These are phyloP conservation scores for Calidris pugnax DNA, from an alignment of 2,113 vertebrate genomes.

Conservation along the genomic window DNA sequence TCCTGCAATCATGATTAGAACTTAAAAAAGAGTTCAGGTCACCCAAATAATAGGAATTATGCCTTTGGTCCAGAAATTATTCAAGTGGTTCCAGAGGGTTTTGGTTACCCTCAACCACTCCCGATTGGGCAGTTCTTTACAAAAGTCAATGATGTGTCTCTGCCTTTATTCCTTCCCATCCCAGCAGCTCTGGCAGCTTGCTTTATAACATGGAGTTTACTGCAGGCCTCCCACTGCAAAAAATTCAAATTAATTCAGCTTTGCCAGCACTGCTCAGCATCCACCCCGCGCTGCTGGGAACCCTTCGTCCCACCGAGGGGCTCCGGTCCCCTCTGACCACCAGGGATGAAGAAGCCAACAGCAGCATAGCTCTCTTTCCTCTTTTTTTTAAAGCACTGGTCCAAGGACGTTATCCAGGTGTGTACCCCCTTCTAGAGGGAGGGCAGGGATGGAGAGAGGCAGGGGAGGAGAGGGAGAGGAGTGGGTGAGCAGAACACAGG, in stretches of 20 bases:
- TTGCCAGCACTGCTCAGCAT: not conserved
- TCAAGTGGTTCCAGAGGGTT: not conserved
- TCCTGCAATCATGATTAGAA: not conserved
- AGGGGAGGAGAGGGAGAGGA: not conserved
- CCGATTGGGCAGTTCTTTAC: not conserved
- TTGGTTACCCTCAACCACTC: not conserved
- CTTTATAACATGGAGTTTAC: not conserved
- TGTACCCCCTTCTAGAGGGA: not conserved
- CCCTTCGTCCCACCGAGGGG: not conserved
- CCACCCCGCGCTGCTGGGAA: not conserved
- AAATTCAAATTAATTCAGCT: not conserved
- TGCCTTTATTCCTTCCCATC: not conserved
- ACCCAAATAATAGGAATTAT: not conserved
- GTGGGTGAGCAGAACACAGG: not conserved
- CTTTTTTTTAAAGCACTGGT: not conserved
- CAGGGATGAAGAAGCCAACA: accelerated
- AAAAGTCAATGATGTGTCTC: not conserved
- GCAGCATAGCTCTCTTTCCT: not conserved
- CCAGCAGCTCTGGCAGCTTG: not conserved
- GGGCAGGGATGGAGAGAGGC: not conserved
- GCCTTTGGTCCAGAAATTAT: not conserved
- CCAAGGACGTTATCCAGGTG: not conserved
- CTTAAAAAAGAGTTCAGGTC: not conserved
- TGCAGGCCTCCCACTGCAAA: not conserved
- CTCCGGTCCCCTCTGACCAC: not conserved